Evolutionary conservation across 1,140 invertebrate species (phyloP), one percentile per base, ranked within the genome.

Genomic region (Euura saliciscinereae): DNA sequence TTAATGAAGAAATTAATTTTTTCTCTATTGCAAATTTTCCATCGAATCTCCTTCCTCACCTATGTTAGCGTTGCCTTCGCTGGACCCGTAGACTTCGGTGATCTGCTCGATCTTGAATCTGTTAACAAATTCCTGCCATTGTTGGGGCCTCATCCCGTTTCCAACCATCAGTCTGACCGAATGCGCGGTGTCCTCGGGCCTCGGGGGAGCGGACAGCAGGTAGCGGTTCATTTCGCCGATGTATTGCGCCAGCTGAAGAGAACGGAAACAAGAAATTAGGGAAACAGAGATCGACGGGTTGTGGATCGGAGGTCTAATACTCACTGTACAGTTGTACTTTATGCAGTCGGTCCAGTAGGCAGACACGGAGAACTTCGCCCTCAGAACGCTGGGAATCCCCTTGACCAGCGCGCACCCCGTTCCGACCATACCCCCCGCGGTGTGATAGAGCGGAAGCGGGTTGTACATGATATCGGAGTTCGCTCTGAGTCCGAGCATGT

Each of bases 211-310:
- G 7, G 91, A 90, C 46, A 95, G 81, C 8, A 95, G 85, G 82
- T 95, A 95, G 28, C 94, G 89, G 81, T 93, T 94, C 77, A 95
- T 93, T 84, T 95, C 94, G 6, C 94, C 94, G 80, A 95, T 94
- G 78, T 95, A 95, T 80, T 95, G 93, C 3, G 90, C 90, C 70
- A 90, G 89, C 92, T 94, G 77, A 44, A 74, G 78, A 77, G 51
- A 78, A 65, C 74, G 64, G 10, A 66, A 51, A 43, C 28, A 28
- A 28, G 28, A 73, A 4, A 72, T 42, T 11, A 43, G 42, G 46
- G 10, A 43, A 46, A n/a, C 13, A 28, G 51, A 59, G 51, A 3
- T 5, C 10, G 3, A 59, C 10, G 51, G 13, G n/a, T 1, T 70
- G 8, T 45, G 44, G 28, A 46, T 6, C 8, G 10, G 13, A 51